These are phyloP conservation scores for Lepus europaeus DNA, from an alignment of 2,113 vertebrate genomes.

Conservation along the genomic window DNA sequence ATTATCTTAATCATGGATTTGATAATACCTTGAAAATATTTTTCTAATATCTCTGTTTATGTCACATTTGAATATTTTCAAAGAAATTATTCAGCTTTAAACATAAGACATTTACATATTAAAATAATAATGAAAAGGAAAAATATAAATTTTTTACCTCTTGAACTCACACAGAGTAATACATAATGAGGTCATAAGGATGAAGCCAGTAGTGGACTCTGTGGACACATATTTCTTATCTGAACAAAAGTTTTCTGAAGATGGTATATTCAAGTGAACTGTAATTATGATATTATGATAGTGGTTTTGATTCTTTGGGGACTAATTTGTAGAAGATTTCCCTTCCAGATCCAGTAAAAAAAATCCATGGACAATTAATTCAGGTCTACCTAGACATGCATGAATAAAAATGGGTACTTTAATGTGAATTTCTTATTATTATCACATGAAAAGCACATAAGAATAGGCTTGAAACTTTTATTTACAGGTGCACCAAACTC, in stretches of 20 bases:
- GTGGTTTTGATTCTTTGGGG: conserved; percentile 33
- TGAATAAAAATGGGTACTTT: conserved; percentile 63
- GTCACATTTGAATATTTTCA: conserved; percentile 21
- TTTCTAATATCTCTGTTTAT: background rate
- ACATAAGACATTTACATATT: background rate
- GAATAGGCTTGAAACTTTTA: background rate
- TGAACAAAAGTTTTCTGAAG: background rate
- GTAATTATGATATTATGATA: conserved; percentile 24
- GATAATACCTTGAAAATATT: background rate
- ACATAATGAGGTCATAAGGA: background rate
- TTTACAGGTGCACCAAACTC: conserved; percentile 18
- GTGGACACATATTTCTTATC: background rate
- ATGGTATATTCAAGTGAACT: background rate
- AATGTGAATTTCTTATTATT: conserved; percentile 37
- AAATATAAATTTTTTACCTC: conserved; percentile 16
- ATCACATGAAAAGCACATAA: conserved; percentile 19
- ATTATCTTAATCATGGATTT: conserved; percentile 44
- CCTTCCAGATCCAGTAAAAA: background rate
- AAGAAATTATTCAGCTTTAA: background rate
- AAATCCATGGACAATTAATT: conserved; percentile 66
- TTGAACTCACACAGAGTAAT: conserved; percentile 27
- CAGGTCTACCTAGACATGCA: background rate
- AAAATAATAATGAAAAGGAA: conserved; percentile 41
- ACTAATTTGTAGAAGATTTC: conserved; percentile 27
- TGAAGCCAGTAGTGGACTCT: background rate